Evolutionary conservation across 1,140 invertebrate species (phyloP).

Genomic region (Orussus abietinus): DNA sequence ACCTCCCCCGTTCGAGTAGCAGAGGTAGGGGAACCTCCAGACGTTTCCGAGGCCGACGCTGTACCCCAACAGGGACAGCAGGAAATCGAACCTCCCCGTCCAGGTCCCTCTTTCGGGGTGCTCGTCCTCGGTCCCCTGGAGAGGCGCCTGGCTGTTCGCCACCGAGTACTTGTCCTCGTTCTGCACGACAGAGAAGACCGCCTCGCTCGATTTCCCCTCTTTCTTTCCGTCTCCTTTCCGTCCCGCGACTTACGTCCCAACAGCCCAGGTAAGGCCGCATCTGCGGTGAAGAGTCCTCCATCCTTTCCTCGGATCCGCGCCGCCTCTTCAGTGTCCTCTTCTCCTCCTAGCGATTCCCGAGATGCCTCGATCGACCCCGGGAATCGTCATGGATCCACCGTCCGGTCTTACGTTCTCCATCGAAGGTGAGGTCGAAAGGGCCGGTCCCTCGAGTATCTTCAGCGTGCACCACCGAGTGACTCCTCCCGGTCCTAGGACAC

Average conservation of each 20-base stretch:
- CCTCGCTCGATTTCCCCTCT: background rate
- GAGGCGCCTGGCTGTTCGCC: constrained; percentile 52
- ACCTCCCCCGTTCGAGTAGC: constrained; percentile 77
- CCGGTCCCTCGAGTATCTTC: too few relatives aligned
- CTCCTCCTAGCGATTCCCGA: background rate
- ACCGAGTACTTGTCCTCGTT: constrained; percentile 55
- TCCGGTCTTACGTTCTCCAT: too few relatives aligned
- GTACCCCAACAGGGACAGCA: constrained; percentile 79
- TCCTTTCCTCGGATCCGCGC: too few relatives aligned
- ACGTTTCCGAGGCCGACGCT: constrained; percentile 83
- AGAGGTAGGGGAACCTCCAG: constrained; percentile 78
- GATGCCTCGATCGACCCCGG: too few relatives aligned
- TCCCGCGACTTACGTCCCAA: constrained; percentile 48
- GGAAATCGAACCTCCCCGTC: constrained; percentile 77
- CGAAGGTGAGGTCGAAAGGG: too few relatives aligned
- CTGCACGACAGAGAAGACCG: constrained; percentile 22
- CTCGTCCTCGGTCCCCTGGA: constrained; percentile 47
- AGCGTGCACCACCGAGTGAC: too few relatives aligned
- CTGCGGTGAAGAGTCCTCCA: constrained; percentile 46
- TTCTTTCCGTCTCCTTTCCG: background rate
- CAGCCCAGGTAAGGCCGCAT: constrained; percentile 50
- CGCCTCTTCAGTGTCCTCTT: background rate
- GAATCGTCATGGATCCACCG: too few relatives aligned
- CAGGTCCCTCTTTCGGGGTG: constrained; percentile 69
- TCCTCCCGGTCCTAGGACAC: too few relatives aligned